Evolutionary conservation across 2,888 invertebrate genomes (phyloP).

Genomic region (Alloscopus bannaensis): DNA sequence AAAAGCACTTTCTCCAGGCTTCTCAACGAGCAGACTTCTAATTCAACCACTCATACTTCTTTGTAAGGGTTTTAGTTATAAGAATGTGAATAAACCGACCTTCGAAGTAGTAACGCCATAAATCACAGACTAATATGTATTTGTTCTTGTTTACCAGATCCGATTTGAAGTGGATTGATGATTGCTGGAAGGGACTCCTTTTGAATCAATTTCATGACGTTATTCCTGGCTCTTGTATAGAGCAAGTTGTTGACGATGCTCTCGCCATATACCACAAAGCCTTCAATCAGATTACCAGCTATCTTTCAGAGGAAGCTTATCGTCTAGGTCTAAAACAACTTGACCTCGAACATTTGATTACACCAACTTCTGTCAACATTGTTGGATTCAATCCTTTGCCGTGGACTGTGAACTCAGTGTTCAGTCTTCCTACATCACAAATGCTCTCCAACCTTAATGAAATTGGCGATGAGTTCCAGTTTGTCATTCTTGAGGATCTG

Average conservation of each 20-base stretch:
- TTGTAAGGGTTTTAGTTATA: too few relatives aligned
- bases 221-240: slow-evolving; percentile 77
- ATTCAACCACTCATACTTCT: too few relatives aligned
- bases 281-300: background rate
- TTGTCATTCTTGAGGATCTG: slow-evolving; percentile 42
- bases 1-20: slow-evolving; percentile 29
- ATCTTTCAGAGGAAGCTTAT: background rate
- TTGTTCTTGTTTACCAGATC: too few relatives aligned
- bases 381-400: slow-evolving; percentile 60
- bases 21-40: too few relatives aligned
- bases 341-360: background rate
- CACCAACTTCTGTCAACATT: background rate
- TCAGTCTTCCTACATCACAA: background rate
- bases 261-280: slow-evolving; percentile 71
- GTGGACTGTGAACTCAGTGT: slow-evolving; percentile 55
- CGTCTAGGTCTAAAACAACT: background rate
- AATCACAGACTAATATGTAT: too few relatives aligned
- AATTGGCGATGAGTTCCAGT: slow-evolving; percentile 39
- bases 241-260: slow-evolving; percentile 75
- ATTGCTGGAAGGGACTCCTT: slow-evolving; percentile 76
- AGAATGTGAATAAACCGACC: too few relatives aligned
- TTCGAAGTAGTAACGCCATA: too few relatives aligned
- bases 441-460: background rate
- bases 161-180: slow-evolving; percentile 54
- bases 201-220: slow-evolving; percentile 79